Conservation (phyloP, 2,113 vertebrate species). For the Hepsetus odoe region DNA sequence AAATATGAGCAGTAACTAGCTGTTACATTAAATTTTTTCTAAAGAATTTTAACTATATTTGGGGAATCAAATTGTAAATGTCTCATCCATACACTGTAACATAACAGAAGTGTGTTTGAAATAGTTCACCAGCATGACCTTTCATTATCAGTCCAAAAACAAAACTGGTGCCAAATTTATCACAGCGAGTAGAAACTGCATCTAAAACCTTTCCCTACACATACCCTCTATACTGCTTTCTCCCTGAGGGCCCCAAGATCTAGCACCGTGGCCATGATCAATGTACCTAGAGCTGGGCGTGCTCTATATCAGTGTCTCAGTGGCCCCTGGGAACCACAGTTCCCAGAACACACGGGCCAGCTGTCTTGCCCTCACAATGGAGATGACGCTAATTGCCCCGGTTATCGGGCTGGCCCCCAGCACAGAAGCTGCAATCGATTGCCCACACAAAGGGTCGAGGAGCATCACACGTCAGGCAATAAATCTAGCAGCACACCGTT, state of each 20-base stretch:
- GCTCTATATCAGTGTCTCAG: slow-evolving; percentile 31
- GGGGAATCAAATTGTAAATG: background rate
- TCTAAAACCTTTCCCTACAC: slow-evolving; percentile 39
- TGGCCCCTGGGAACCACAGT: background rate
- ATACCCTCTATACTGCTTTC: background rate
- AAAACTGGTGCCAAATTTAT: background rate
- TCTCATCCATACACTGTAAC: no score
- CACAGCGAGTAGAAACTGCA: slow-evolving; percentile 15
- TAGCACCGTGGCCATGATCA: slow-evolving; percentile 41
- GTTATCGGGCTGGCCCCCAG: slow-evolving; percentile 67
- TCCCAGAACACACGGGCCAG: slow-evolving; percentile 38
- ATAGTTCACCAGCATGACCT: background rate
- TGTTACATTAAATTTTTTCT: no score
- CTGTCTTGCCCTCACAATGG: slow-evolving; percentile 63
- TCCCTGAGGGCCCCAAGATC: slow-evolving; percentile 20
- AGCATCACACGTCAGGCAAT: slow-evolving; percentile 63
- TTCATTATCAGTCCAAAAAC: background rate
- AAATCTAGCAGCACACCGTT: slow-evolving; percentile 68
- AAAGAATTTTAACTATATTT: no score
- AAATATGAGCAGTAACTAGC: no score
- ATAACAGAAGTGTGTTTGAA: background rate
- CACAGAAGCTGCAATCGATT: slow-evolving; percentile 74
- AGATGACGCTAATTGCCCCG: slow-evolving; percentile 76
- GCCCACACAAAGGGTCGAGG: slow-evolving; percentile 72
- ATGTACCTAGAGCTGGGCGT: slow-evolving; percentile 42